phyloP scores from a whole-genome alignment of 2,113 vertebrate species.

The Sarotherodon lohbergeri region DNA sequence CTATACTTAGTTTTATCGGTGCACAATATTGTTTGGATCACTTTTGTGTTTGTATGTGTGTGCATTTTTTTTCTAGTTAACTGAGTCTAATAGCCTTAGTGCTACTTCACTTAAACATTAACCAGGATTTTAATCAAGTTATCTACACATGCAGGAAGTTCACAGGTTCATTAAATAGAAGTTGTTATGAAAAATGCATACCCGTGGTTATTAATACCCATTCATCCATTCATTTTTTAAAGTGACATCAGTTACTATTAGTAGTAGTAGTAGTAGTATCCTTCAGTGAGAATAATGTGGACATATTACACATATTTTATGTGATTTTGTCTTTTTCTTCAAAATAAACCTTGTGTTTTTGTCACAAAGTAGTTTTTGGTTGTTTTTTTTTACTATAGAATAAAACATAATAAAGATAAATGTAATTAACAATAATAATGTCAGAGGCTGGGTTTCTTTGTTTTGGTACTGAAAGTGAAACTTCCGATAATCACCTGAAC shows the following conservation, averaged over 20 bases:
- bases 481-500: neutral
- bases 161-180: neutral
- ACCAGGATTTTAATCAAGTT: neutral
- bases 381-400: neutral
- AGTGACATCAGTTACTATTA: accelerated
- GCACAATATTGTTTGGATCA: neutral
- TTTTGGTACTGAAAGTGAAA: neutral
- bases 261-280: neutral
- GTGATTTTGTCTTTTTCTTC: neutral
- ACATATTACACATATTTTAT: neutral
- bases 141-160: neutral
- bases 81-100: neutral
- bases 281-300: neutral
- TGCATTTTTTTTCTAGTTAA: neutral
- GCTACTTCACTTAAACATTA: neutral
- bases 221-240: neutral
- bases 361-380: accelerated
- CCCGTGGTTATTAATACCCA: accelerated
- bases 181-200: neutral
- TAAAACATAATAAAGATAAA: neutral
- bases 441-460: accelerated
- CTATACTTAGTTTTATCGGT: neutral
- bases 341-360: neutral
- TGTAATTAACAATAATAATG: accelerated
- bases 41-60: accelerated